These are phyloP conservation scores for Darevskia mixta DNA, from an alignment of 2,797 vertebrate species.

Conservation along the genomic window DNA sequence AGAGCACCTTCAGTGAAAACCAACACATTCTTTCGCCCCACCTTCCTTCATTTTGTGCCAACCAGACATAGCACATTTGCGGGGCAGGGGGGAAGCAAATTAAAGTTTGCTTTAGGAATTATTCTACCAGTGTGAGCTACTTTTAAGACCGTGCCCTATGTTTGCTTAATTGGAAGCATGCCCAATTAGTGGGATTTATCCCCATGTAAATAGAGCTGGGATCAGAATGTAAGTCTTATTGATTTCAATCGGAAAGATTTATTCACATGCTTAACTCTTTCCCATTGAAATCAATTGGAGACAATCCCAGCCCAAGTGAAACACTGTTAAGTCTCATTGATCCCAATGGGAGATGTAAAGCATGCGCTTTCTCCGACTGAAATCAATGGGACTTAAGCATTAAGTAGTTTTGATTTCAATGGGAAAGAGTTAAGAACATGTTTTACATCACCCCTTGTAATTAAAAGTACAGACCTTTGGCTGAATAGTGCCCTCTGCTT, in stretches of 20 bases:
- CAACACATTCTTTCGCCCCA: background rate
- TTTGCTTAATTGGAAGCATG: background rate
- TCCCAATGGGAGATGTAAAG: background rate
- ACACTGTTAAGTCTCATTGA: background rate
- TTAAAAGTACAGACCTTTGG: background rate
- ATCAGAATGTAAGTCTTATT: background rate
- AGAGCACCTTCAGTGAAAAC: background rate
- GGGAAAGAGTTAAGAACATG: background rate
- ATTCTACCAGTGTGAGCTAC: background rate
- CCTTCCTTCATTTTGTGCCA: background rate
- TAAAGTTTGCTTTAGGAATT: background rate
- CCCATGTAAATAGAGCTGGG: background rate
- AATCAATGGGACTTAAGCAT: background rate
- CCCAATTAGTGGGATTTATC: background rate
- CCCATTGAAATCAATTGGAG: background rate
- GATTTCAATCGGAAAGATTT: background rate
- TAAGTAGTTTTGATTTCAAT: background rate
- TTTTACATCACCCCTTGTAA: background rate
- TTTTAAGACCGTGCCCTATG: background rate
- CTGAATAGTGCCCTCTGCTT: background rate
- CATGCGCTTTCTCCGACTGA: background rate
- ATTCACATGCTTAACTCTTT: background rate
- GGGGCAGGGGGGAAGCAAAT: background rate
- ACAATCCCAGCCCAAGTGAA: slow-evolving; percentile 1
- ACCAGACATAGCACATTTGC: background rate